phyloP scores from a whole-genome alignment of 1,140 invertebrate genomes.

The Ceratosolen fusciceps region DNA sequence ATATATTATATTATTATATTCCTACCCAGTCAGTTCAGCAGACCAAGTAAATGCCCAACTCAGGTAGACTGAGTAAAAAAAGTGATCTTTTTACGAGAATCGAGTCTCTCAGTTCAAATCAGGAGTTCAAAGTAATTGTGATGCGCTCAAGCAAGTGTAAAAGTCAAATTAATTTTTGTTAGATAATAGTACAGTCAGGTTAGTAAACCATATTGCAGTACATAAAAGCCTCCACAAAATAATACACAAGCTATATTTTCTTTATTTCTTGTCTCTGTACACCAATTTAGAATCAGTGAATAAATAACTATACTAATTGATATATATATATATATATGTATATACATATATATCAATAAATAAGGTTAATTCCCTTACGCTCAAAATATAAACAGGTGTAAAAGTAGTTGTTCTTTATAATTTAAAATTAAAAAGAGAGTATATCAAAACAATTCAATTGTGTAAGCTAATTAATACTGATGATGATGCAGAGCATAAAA shows the following conservation, averaged over 20 bases:
- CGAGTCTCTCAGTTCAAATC: background rate
- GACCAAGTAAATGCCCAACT: slow-evolving; percentile 69
- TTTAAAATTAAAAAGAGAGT: too few relatives aligned
- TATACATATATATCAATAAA: too few relatives aligned
- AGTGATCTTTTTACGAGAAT: background rate
- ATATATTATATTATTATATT: too few relatives aligned
- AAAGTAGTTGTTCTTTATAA: background rate
- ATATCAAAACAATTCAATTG: too few relatives aligned
- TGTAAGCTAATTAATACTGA: too few relatives aligned
- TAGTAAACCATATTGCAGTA: slow-evolving; percentile 21
- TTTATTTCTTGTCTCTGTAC: background rate
- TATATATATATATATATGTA: too few relatives aligned
- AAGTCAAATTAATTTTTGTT: slow-evolving; percentile 12
- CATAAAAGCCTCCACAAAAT: background rate
- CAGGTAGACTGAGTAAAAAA: slow-evolving; percentile 21
- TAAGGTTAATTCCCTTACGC: slow-evolving; percentile 18
- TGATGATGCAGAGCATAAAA: slow-evolving; percentile 2
- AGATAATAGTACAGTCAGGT: slow-evolving; percentile 22
- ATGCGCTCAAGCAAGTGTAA: slow-evolving; percentile 3
- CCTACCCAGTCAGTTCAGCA: slow-evolving; percentile 38
- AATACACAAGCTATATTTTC: background rate
- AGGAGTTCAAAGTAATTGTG: background rate
- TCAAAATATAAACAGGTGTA: background rate
- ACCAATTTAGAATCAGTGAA: slow-evolving; percentile 10
- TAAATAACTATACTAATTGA: background rate